Base-by-base conservation (phyloP, 2,888 invertebrate genomes). In the Drosophila incognita region DNA sequence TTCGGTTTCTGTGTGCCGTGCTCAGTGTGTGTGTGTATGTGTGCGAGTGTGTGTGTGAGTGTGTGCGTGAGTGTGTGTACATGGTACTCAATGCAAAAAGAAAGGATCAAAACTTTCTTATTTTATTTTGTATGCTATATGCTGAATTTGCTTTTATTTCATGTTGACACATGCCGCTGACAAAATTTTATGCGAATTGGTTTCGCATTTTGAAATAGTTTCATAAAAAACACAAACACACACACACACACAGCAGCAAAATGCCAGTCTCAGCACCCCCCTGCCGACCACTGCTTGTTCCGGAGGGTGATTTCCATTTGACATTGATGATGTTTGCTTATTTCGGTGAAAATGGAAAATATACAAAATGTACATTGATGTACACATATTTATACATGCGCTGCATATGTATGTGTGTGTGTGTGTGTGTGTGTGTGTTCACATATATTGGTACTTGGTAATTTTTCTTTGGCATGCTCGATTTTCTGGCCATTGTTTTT, bases 241-340 rank as follows among this genome's bases (percentile, higher is more conserved):
- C 4, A 48, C 24, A 8, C 24, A n/a, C 15, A 24, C 7, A 48
- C 24, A 24, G 15, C 4, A 46, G 10, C 46, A 29, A 38, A 81
- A 87, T 83, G 77, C 86, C 88, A 62, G 62, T 67, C 60, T 24
- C 53, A 54, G n/a, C 59, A 27, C 49, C 29, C 27, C 24, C 24
- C 46, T 24, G 46, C 24, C 46, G 2, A 27, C 51, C 15, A 10
- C 2, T 31, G 42, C 74, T 42, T 46, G 53, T 51, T 11, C 51
- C 76, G 78, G 74, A 71, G 87, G 83, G 79, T 87, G 87, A 87
- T 90, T 91, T 87, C 81, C 87, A 91, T 87, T 90, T 90, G 90
- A 91, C 91, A 87, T 87, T 90, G 90, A 91, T 90, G 90, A 91
- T 89, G 89, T 90, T 91, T 90, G 86, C 87, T 89, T 90, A 89